These are phyloP conservation scores for Papilio helenus DNA, from an alignment of 1,140 invertebrate genomes.

Conservation along the genomic window DNA sequence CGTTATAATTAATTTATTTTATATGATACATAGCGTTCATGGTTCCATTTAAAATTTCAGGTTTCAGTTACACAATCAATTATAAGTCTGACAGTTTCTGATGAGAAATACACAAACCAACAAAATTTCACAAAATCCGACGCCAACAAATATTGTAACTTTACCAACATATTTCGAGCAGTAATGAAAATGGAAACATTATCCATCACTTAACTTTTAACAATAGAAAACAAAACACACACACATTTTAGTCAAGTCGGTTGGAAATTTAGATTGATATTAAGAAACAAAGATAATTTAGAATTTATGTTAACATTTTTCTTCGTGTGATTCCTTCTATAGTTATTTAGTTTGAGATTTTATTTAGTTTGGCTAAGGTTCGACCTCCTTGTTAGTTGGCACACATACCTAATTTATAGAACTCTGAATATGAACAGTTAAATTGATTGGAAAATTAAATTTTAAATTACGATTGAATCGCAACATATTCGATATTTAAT, in stretches of 20 bases:
- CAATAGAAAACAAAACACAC: neutral
- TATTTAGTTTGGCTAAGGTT: too few species aligned
- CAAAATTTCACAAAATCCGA: neutral
- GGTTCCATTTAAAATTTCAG: neutral
- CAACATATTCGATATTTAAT: neutral
- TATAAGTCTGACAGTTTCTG: constrained; percentile 23
- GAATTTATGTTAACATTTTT: too few species aligned
- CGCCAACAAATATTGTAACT: constrained; percentile 15
- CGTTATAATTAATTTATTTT: neutral
- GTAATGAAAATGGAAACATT: constrained; percentile 25
- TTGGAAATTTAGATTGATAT: neutral
- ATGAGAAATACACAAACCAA: constrained; percentile 15
- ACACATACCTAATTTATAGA: neutral
- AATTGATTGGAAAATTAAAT: neutral
- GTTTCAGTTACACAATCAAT: constrained; percentile 14
- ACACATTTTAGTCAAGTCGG: neutral
- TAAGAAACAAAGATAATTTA: neutral
- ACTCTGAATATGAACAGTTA: neutral
- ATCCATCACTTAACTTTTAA: constrained; percentile 26
- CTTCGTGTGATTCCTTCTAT: too few species aligned
- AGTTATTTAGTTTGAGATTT: too few species aligned
- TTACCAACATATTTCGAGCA: constrained; percentile 9
- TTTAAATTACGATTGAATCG: neutral
- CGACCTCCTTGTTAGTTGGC: too few species aligned
- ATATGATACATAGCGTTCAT: neutral